Base-by-base conservation (phyloP, 2,113 vertebrate species). In the Salvator merianae region DNA sequence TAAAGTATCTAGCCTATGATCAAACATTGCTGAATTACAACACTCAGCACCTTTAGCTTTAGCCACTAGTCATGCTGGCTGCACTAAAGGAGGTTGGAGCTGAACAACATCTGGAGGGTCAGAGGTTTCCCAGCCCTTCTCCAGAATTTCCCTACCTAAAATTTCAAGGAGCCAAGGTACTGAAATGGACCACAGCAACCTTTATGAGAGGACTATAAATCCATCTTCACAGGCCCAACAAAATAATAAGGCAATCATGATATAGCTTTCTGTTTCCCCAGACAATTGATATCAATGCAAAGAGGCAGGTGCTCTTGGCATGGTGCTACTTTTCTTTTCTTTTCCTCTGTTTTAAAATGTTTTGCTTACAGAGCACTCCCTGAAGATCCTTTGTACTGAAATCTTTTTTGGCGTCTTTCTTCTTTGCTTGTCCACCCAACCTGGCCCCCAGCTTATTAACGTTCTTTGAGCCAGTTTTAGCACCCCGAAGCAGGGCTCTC, bases 341-440 rank as follows among this genome's bases (percentile, higher is more conserved):
- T 40, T 12, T 50, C 34, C 55, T 53, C n/a, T 76, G 32, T 53
- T 79, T 78, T 70, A 38, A n/a, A 55, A 55, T 16, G n/a, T 53
- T 83, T 92, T 92, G 90, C 95, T 94, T 94, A 92, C 90, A 88
- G 91, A 93, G 92, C 93, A 86, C 90, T 93, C 91, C 93, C 93
- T 93, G 92, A 93, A 93, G 92, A 94, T 94, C 88, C 94, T 93
- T 93, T 89, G 77, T 93, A 87, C 89, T 93, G 93, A 94, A 94
- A 94, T 93, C 85, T 83, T 53, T 91, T 91, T 86, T 69, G 32
- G 68, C 43, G 16, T 65, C 65, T 26, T 65, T 79, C 63, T 28
- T 14, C 72, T 47, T 30, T 65, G 69, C 34, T 34, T 70, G 86
- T 50, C 40, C 66, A 75, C 83, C 65, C 65, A 18, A 9, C 16